Percentiles rank a stretch among this genome's conserved stretches.
Evolutionary conservation across 1,140 invertebrate genomes (phyloP).

Genomic region (Scaptomyza hsui): DNA sequence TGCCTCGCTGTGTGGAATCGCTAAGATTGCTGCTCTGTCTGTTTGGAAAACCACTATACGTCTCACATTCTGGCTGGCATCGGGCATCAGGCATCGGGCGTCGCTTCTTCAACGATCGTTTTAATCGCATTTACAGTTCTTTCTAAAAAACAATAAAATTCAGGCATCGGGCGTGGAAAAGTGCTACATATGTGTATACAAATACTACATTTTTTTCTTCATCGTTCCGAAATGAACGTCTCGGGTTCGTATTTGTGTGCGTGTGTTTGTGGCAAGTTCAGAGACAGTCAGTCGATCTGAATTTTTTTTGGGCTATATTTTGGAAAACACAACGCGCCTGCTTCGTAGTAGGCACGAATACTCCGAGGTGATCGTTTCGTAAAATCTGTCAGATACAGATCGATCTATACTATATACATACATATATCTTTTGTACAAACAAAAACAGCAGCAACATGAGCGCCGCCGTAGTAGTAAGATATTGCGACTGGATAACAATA

Average conservation of each 20-base stretch:
- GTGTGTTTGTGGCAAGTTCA: constrained; percentile 72
- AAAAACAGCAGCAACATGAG: constrained; percentile 66
- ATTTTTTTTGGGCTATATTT: constrained; percentile 72
- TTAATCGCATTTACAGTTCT: constrained; percentile 80
- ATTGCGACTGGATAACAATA: not conserved
- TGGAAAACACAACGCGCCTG: constrained; percentile 72
- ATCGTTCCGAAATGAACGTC: constrained; percentile 46
- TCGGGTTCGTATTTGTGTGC: constrained; percentile 39
- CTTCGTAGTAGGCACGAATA: constrained; percentile 73
- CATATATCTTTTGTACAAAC: constrained; percentile 10
- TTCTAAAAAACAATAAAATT: constrained; percentile 82
- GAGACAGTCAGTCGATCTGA: constrained; percentile 46
- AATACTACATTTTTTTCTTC: constrained; percentile 60
- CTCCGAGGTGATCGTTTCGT: constrained; percentile 70
- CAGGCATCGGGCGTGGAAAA: constrained; percentile 71
- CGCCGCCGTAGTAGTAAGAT: constrained; percentile 53
- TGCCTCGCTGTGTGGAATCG: constrained; percentile 6
- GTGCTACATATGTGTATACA: constrained; percentile 61
- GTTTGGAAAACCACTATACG: constrained; percentile 76
- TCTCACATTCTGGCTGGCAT: constrained; percentile 58
- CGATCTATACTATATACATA: constrained; percentile 18
- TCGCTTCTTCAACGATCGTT: constrained; percentile 43
- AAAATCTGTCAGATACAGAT: constrained; percentile 50
- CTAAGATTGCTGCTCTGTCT: constrained; percentile 33
- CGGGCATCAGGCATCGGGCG: constrained; percentile 17